Evolutionary conservation across 2,113 vertebrate genomes (phyloP).

Genomic region (Colistium nudipinnis): DNA sequence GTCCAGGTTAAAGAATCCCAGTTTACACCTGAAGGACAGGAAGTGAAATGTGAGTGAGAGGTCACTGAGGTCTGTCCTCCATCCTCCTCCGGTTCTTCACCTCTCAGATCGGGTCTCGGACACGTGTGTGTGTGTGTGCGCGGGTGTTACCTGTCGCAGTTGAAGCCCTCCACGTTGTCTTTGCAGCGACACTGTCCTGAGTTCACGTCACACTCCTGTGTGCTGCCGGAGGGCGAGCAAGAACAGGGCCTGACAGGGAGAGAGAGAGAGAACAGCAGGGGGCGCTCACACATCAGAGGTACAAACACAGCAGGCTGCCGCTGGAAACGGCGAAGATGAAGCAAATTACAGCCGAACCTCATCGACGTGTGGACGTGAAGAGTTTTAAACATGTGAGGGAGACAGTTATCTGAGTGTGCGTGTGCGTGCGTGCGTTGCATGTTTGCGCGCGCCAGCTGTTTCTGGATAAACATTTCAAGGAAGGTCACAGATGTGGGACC

Average conservation of each 20-base stretch:
- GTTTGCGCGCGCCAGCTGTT: too few relatives aligned
- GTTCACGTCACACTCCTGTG: constrained; percentile 89
- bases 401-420: background rate
- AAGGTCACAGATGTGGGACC: too few relatives aligned
- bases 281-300: constrained; percentile 14
- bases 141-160: constrained; percentile 88
- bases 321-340: too few relatives aligned
- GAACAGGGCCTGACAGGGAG: constrained; percentile 84
- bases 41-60: background rate
- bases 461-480: too few relatives aligned
- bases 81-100: background rate
- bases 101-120: too few relatives aligned
- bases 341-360: too few relatives aligned
- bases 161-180: constrained; percentile 95
- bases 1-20: constrained; percentile 95
- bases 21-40: constrained; percentile 88
- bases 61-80: constrained; percentile 19
- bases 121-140: constrained; percentile 20
- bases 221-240: constrained; percentile 90
- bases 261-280: constrained; percentile 33
- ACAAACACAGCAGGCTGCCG: too few relatives aligned
- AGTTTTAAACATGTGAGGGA: too few relatives aligned
- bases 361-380: too few relatives aligned
- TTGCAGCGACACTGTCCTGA: constrained; percentile 94
- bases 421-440: background rate